phyloP scores from a whole-genome alignment of 2,888 invertebrate genomes.

The Clostera curtula region DNA sequence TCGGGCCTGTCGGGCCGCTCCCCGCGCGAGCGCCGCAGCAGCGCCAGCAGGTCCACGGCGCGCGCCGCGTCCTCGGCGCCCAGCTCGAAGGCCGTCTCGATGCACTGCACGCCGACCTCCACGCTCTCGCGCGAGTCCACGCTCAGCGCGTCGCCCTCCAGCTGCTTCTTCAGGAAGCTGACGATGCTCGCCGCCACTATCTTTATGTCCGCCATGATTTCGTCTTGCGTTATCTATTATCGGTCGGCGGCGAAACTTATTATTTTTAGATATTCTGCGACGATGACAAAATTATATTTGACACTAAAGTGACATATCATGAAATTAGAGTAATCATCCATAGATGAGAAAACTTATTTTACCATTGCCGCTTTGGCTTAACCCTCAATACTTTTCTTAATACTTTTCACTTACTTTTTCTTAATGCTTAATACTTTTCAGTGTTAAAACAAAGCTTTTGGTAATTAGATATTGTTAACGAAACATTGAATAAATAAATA shows the following conservation, averaged over 20 bases:
- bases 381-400: no score
- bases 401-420: no score
- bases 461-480: no score
- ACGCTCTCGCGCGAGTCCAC: constrained; percentile 81
- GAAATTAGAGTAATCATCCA: constrained; percentile 21
- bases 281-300: no score
- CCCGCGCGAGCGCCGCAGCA: constrained; percentile 36
- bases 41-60: constrained; percentile 46
- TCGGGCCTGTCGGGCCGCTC: constrained; percentile 15
- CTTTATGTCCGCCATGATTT: constrained; percentile 54
- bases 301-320: constrained; percentile 24
- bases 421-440: no score
- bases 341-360: no score
- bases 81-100: constrained; percentile 92
- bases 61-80: constrained; percentile 57
- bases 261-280: constrained; percentile 36
- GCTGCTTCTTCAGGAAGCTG: constrained; percentile 71
- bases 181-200: constrained; percentile 74
- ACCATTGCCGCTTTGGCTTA: no score
- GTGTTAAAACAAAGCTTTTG: no score
- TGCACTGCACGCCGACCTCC: constrained; percentile 95
- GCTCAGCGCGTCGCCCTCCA: constrained; percentile 62
- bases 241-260: constrained; percentile 9
- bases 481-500: no score
- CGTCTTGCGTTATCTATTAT: constrained; percentile 2